Evolutionary conservation across 2,888 invertebrate species (phyloP), one percentile per base, ranked within the genome.

Genomic region (Drosophila rellima): DNA sequence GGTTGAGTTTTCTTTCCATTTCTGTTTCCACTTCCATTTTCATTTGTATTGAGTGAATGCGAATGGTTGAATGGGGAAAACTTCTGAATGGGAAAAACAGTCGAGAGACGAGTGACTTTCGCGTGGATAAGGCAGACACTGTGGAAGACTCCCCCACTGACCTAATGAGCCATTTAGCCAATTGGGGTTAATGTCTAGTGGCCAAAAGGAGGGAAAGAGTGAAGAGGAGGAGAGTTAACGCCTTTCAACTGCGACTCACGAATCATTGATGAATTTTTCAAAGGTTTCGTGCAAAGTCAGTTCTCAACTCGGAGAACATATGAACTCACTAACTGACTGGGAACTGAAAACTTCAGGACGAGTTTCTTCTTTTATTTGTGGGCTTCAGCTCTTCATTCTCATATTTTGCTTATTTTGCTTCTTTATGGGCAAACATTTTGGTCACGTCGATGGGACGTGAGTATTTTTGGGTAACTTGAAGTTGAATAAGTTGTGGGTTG

Each of bases 111-210:
- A 48, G 48, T 50, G 64, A 60, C 56, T 78, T 73, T 69, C 70
- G 72, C 74, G 63, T 70, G 61, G 72, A 70, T 54, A 37, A 59
- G 50, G 45, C 33, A 26, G 40, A 44, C 33, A 45, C 54, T 50
- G 44, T 57, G 17, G 37, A 52, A 40, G 68, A 74, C 57, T 74
- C 65, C 71, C 75, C 72, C 85, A 88, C 74, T 90, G 90, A 91
- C 90, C 91, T 85, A 90, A 91, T 90, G 91, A 87, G 82, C 90
- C 90, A 89, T 87, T 91, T 83, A 72, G 82, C 79, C 80, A 87
- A 88, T 91, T 86, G 78, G 78, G 82, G 90, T 90, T 90, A 90
- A 90, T 90, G 80, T 77, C 75, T 75, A 68, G 65, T 61, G 70
- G 69, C 59, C 11, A 26, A 42, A 13, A 52, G 23, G 17, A 45